Evolutionary conservation across 1,140 invertebrate genomes (phyloP).

Genomic region (Odontomachus brunneus): DNA sequence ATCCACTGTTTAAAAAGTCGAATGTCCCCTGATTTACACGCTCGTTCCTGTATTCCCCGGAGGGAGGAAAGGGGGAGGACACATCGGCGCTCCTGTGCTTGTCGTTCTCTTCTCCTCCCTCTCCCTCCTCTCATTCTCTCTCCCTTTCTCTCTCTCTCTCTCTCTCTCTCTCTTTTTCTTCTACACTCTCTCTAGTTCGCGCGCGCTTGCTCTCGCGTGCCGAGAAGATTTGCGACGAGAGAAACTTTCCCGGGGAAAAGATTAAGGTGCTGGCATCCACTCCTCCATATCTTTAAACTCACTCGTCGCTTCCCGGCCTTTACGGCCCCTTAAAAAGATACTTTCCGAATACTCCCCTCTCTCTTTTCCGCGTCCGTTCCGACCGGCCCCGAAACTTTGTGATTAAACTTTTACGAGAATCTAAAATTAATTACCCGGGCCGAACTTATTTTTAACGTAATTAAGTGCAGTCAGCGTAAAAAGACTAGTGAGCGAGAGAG

Average conservation of each 20-base stretch:
- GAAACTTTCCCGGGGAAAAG: slow-evolving; percentile 72
- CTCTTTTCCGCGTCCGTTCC: not conserved
- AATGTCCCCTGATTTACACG: slow-evolving; percentile 73
- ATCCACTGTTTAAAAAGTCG: slow-evolving; percentile 74
- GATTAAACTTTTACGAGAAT: slow-evolving; percentile 73
- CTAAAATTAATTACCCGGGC: slow-evolving; percentile 69
- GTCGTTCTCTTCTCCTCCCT: too few relatives aligned
- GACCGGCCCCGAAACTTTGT: slow-evolving; percentile 59
- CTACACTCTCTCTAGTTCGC: too few relatives aligned
- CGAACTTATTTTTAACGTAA: slow-evolving; percentile 67
- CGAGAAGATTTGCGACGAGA: slow-evolving; percentile 71
- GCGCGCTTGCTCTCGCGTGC: slow-evolving; percentile 4
- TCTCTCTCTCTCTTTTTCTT: too few relatives aligned
- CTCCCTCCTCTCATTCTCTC: too few relatives aligned
- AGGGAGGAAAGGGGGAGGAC: too few relatives aligned
- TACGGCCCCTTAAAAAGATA: slow-evolving; percentile 72
- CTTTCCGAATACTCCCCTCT: slow-evolving; percentile 57
- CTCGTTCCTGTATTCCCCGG: slow-evolving; percentile 62
- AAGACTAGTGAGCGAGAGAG: not conserved
- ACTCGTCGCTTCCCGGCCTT: slow-evolving; percentile 71
- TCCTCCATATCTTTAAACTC: slow-evolving; percentile 76
- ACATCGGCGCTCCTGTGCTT: not conserved
- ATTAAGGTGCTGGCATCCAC: slow-evolving; percentile 73
- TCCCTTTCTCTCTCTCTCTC: too few relatives aligned
- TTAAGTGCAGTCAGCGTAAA: slow-evolving; percentile 60